Evolutionary conservation across 2,797 vertebrate species (phyloP).

Genomic region (Etheostoma nigrum): DNA sequence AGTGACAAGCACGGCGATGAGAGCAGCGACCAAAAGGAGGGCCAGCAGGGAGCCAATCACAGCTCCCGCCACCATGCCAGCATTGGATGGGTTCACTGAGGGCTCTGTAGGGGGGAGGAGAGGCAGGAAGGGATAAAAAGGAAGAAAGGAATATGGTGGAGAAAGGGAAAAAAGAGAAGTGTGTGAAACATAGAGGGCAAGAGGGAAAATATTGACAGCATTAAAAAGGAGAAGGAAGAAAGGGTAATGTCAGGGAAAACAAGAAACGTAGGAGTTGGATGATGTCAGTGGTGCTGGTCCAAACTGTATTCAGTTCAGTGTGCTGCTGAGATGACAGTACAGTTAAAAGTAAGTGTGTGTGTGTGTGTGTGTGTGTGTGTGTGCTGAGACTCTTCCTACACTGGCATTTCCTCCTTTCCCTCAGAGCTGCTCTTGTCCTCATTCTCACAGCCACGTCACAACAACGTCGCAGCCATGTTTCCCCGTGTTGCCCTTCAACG

Average conservation of each 20-base stretch:
- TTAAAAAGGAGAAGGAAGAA: conserved; percentile 37
- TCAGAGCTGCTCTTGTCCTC: conserved; percentile 77
- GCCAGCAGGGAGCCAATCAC: conserved; percentile 90
- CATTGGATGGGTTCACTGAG: conserved; percentile 78
- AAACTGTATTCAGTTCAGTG: conserved; percentile 63
- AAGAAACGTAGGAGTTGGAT: conserved; percentile 55
- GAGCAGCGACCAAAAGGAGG: conserved; percentile 86
- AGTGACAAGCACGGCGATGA: conserved; percentile 86
- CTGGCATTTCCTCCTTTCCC: conserved; percentile 73
- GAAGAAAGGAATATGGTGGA: conserved; percentile 63
- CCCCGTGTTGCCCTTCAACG: conserved; percentile 67
- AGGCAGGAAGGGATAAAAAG: conserved; percentile 56
- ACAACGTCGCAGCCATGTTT: conserved; percentile 32
- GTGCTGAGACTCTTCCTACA: conserved; percentile 52
- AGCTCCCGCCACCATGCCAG: conserved; percentile 88
- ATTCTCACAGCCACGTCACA: conserved; percentile 66
- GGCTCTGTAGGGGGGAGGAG: conserved; percentile 79
- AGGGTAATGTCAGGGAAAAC: conserved; percentile 14
- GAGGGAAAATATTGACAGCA: conserved; percentile 36
- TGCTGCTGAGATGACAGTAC: conserved; percentile 62
- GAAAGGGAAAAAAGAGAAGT: conserved; percentile 48
- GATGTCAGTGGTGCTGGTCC: conserved; percentile 69
- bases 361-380: conserved; percentile 25
- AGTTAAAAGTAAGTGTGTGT: conserved; percentile 27
- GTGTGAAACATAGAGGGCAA: conserved; percentile 40